Base-by-base conservation (phyloP, 2,888 invertebrate species). In the Drosophila neutralis region DNA sequence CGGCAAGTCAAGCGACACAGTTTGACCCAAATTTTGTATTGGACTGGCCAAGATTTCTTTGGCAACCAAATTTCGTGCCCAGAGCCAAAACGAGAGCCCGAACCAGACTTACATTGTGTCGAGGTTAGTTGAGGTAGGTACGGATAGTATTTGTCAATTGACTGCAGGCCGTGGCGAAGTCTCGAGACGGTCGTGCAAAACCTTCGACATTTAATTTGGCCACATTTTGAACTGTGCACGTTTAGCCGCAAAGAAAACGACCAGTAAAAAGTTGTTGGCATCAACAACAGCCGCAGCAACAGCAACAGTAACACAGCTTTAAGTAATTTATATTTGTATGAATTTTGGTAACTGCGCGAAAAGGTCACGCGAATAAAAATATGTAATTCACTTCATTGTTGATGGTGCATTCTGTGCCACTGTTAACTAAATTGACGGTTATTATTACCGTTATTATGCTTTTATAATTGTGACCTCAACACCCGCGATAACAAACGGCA, bases 171-270 rank as follows among this genome's bases (percentile, higher is more conserved):
- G 69, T 58, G 40, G 57, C 56, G 29, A 62, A 63, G 38, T 52
- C 57, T 63, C 48, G 69, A 86, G 84, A 84, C 80, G 82, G 78
- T 86, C 85, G 85, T 86, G 85, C 85, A 83, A 87, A 87, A 86
- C 90, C 87, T 87, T 87, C 87, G 87, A 80, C 87, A 87, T 87
- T 87, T 87, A 87, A 87, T 89, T 87, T 88, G 78, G 78, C 76
- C 75, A 85, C 83, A 74, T 83, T 83, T 86, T 73, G 76, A 64
- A 78, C 74, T 73, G 52, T 74, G 88, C 85, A 85, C 85, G 90
- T 89, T 85, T 73, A 76, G 68, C 76, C 73, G 80, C 80, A 69
- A 82, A 76, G 73, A 83, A 76, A 83, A 79, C 73, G 63, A 67
- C 40, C 67, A 70, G 66, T 58, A 69, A 71, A 69, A 69, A 61